A percentile compares a stretch with the other conserved stretches of the same genome.
Evolutionary conservation across 2,797 vertebrate species (phyloP).

Genomic region (Pipistrellus nathusii): DNA sequence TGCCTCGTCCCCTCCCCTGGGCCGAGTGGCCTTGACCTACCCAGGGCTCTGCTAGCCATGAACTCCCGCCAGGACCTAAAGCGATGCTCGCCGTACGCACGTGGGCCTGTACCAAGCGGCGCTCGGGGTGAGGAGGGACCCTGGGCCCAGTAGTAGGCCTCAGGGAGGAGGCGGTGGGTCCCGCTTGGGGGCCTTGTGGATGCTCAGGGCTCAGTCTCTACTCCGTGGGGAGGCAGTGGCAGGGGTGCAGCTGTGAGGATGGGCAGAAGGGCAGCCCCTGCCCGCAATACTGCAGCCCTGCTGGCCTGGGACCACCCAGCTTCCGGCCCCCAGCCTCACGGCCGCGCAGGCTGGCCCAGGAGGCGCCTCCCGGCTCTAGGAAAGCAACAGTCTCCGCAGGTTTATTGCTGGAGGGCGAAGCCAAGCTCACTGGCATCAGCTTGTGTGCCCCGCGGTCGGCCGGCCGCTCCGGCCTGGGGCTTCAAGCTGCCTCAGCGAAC

Average conservation of each 20-base stretch:
- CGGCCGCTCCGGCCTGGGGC: not conserved
- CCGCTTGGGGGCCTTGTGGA: not conserved
- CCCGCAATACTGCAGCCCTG: constrained; percentile 30
- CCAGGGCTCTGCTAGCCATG: constrained; percentile 5
- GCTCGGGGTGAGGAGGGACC: not conserved
- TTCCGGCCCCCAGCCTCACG: not conserved
- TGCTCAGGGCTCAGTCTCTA: not conserved
- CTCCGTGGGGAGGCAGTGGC: not conserved
- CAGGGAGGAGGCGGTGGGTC: not conserved
- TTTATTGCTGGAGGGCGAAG: constrained; percentile 61
- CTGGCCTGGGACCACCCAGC: not conserved
- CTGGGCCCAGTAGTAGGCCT: not conserved
- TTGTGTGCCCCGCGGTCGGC: not conserved
- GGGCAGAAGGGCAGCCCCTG: not conserved
- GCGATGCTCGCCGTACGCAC: constrained; percentile 65
- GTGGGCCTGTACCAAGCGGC: constrained; percentile 73
- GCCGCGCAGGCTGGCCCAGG: not conserved
- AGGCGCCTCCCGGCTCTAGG: not conserved
- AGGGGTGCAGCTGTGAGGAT: not conserved
- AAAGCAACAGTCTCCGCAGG: not conserved
- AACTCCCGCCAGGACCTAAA: constrained; percentile 52
- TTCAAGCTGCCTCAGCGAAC: not conserved
- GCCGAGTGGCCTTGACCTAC: constrained; percentile 6
- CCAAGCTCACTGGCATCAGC: not conserved
- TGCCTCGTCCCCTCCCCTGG: constrained; percentile 12